Percentiles rank a stretch among this genome's conserved stretches.
Conservation (phyloP, 2,888 invertebrate genomes). For the Hyles lineata region DNA sequence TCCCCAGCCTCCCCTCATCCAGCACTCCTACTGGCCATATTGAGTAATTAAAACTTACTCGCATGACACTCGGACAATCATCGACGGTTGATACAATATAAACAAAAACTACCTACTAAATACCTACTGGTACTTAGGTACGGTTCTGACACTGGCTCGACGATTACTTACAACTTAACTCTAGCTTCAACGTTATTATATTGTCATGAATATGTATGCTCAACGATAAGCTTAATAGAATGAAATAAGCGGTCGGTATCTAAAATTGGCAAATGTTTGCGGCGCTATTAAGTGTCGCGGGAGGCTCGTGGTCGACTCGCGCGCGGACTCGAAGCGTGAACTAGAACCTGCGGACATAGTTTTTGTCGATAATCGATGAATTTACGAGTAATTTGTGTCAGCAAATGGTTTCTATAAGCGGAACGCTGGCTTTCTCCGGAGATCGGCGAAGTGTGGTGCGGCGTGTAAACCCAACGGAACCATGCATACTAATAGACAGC, state of each 20-base stretch:
- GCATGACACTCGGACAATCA: background rate
- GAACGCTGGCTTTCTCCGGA: constrained; percentile 75
- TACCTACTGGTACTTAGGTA: background rate
- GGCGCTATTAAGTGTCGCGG: constrained; percentile 63
- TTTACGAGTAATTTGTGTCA: constrained; percentile 70
- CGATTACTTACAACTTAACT: constrained; percentile 47
- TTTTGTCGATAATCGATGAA: constrained; percentile 67
- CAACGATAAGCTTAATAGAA: constrained; percentile 62
- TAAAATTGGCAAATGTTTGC: constrained; percentile 57
- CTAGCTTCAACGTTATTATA: constrained; percentile 58
- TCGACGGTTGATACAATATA: background rate
- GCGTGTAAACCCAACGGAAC: constrained; percentile 71
- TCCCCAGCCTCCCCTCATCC: background rate
- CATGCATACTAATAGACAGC: constrained; percentile 76
- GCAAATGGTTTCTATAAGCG: constrained; percentile 68
- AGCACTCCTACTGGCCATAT: background rate
- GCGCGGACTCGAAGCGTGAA: constrained; percentile 57
- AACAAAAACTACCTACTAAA: background rate
- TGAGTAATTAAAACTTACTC: background rate
- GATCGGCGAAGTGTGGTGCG: constrained; percentile 54
- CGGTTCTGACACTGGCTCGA: constrained; percentile 5
- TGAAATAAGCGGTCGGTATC: constrained; percentile 58
- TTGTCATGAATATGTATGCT: constrained; percentile 63
- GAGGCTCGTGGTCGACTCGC: constrained; percentile 43
- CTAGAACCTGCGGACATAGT: constrained; percentile 60